Evolutionary conservation across 2,888 invertebrate species (phyloP).

Genomic region (Nemurella pictetii): DNA sequence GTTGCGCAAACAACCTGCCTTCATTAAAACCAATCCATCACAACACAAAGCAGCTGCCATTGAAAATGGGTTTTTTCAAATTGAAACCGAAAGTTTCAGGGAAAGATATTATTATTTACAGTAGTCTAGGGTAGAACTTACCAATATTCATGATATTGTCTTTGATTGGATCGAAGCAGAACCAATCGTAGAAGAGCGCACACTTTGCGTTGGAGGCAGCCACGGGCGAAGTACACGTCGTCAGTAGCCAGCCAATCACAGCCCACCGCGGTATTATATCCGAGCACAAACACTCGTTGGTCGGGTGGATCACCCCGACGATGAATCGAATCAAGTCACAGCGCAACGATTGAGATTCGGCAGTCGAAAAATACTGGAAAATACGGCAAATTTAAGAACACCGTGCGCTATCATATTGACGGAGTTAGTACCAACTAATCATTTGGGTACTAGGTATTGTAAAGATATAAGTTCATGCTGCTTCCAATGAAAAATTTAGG

Average conservation of each 20-base stretch:
- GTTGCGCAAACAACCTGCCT: too few relatives aligned
- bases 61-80: too few relatives aligned
- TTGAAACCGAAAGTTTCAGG: not conserved
- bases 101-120: not conserved
- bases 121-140: slow-evolving; percentile 44
- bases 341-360: slow-evolving; percentile 86
- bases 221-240: slow-evolving; percentile 86
- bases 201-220: slow-evolving; percentile 90
- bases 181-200: slow-evolving; percentile 91
- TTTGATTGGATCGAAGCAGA: slow-evolving; percentile 86
- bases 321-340: slow-evolving; percentile 94
- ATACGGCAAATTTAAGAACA: slow-evolving; percentile 27
- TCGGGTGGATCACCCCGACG: slow-evolving; percentile 91
- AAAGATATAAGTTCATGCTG: too few relatives aligned
- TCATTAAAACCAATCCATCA: too few relatives aligned
- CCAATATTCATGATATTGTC: slow-evolving; percentile 94
- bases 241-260: slow-evolving; percentile 90
- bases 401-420: too few relatives aligned
- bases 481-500: too few relatives aligned
- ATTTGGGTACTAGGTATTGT: too few relatives aligned
- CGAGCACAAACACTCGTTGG: slow-evolving; percentile 89
- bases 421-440: too few relatives aligned
- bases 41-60: not conserved
- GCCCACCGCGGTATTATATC: slow-evolving; percentile 95
- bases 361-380: slow-evolving; percentile 81